These are phyloP conservation scores for Spheniscus humboldti DNA, from an alignment of 2,797 vertebrate genomes.

Conservation along the genomic window DNA sequence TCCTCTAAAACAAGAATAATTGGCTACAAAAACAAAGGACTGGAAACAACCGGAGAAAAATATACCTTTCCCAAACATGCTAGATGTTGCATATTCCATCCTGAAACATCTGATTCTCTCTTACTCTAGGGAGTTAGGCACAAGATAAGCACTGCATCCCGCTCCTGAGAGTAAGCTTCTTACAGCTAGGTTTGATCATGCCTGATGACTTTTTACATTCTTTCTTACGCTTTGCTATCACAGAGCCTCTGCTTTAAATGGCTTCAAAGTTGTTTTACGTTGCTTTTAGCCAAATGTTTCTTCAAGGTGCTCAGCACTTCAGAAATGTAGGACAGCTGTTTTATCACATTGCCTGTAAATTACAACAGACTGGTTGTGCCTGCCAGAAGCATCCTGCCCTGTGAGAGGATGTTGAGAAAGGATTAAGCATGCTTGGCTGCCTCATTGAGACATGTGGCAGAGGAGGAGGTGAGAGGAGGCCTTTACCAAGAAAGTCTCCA, in stretches of 20 bases:
- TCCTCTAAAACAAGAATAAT: not conserved
- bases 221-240: not conserved
- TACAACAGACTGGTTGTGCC: not conserved
- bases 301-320: conserved; percentile 1
- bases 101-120: not conserved
- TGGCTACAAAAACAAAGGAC: not conserved
- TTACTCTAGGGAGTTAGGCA: not conserved
- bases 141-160: not conserved
- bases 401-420: not conserved
- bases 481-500: not conserved
- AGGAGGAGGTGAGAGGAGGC: not conserved
- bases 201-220: not conserved
- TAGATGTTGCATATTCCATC: not conserved
- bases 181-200: not conserved
- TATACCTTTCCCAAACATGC: not conserved
- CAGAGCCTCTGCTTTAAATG: not conserved
- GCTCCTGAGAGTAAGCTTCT: not conserved
- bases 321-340: conserved; percentile 2
- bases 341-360: not conserved
- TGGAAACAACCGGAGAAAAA: not conserved
- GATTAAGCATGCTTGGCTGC: not conserved
- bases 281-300: not conserved
- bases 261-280: not conserved
- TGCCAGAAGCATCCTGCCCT: not conserved
- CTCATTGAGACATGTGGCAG: not conserved